phyloP scores from a whole-genome alignment of 2,113 vertebrate genomes.

The Ondatra zibethicus region DNA sequence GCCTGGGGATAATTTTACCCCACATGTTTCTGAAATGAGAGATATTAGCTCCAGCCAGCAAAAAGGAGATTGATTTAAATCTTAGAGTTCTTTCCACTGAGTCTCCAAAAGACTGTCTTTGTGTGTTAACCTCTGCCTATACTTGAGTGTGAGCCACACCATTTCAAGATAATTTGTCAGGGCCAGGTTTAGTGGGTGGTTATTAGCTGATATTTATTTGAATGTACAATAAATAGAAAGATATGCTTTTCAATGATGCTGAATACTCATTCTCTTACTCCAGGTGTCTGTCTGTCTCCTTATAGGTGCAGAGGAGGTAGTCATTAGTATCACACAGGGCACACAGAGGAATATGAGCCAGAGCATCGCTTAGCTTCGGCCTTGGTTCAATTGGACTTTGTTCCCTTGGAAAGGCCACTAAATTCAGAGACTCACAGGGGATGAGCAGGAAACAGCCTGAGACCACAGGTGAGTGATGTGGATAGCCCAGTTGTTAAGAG shows the following conservation, averaged over 20 bases:
- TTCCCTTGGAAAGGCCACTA: background rate
- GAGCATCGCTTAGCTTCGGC: background rate
- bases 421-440: background rate
- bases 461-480: background rate
- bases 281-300: background rate
- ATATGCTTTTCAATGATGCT: background rate
- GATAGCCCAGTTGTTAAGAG: background rate
- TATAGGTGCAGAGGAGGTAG: background rate
- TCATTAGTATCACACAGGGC: background rate
- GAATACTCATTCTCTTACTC: background rate
- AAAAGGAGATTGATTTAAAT: slow-evolving; percentile 36
- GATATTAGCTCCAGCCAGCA: background rate
- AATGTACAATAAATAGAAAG: background rate
- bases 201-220: background rate
- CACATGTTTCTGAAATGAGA: slow-evolving; percentile 12
- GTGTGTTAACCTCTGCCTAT: background rate
- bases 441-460: background rate
- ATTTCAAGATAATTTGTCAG: background rate
- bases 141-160: background rate
- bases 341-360: background rate
- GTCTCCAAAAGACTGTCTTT: background rate
- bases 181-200: background rate
- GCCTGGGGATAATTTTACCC: background rate
- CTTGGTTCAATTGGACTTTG: background rate
- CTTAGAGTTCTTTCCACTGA: slow-evolving; percentile 12